Conservation (phyloP, 2,113 vertebrate species). For the Neoarius graeffei region DNA sequence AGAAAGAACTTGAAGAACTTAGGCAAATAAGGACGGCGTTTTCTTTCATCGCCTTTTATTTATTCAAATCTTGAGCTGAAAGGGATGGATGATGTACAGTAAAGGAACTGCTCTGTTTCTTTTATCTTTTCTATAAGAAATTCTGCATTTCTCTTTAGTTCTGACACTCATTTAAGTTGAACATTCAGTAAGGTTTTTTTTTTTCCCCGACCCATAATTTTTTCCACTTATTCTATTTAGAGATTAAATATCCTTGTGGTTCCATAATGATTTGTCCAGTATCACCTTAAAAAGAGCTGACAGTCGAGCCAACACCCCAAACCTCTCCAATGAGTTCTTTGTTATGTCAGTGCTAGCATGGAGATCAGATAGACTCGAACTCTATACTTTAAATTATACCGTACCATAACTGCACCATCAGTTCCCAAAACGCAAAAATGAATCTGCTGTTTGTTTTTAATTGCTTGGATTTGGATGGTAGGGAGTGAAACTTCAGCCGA, state of each 20-base stretch:
- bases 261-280: constrained; percentile 68
- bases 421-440: constrained; percentile 12
- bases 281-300: constrained; percentile 74
- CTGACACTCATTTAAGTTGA: constrained; percentile 12
- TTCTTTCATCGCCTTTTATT: constrained; percentile 32
- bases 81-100: constrained; percentile 26
- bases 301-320: constrained; percentile 73
- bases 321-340: constrained; percentile 68
- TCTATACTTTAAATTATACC: background rate
- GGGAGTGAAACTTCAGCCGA: background rate
- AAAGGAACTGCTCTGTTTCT: background rate
- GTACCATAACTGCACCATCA: constrained; percentile 3
- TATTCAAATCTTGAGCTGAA: background rate
- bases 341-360: constrained; percentile 62
- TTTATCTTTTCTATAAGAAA: background rate
- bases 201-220: constrained; percentile 60
- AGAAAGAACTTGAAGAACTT: constrained; percentile 54
- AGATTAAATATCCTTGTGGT: constrained; percentile 67
- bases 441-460: constrained; percentile 19
- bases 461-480: background rate
- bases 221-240: constrained; percentile 66
- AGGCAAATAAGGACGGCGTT: constrained; percentile 42
- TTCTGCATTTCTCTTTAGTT: background rate
- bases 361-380: constrained; percentile 10
- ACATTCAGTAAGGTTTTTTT: constrained; percentile 8